Evolutionary conservation across 2,113 vertebrate species (phyloP), one percentile per base, ranked within the genome.

Genomic region (Anhinga rufa): DNA sequence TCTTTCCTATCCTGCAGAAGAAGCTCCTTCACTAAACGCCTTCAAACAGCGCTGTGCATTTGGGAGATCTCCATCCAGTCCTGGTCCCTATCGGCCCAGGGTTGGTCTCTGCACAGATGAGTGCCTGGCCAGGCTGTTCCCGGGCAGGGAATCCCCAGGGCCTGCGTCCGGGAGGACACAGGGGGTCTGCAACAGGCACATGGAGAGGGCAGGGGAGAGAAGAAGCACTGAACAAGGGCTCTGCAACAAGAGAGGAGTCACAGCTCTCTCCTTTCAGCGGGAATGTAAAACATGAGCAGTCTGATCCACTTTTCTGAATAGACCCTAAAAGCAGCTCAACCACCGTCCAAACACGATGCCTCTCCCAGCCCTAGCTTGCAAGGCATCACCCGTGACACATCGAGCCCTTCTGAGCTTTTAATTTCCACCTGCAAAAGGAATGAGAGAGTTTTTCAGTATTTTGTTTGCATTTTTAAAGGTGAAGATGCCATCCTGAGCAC

Each of bases 321-420:
- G 40, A 95, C 11, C 22, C 62, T 82, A 25, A 82, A 75, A 92
- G 18, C 72, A 49, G 12, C 62, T 79, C 66, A 90, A 0, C 31
- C 17, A 12, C 60, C 2, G 0, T 24, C n/a, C 44, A 40, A 52
- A 46, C 12, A 21, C 0, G 1, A 17, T 2, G 12, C 26, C 3
- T 2, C 69, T 79, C 29, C 38, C 51, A 89, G 29, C 10, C 38
- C 12, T 12, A 7, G 12, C 42, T 74, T 66, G 20, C n/a, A 10
- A 26, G 6, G 22, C 17, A 6, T 17, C 34, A 5, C 48, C 51
- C 40, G 54, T 8, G 16, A 42, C 40, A 19, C 22, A 2, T 25
- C 38, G 31, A 34, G 13, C 44, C 32, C 38, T n/a, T 34, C 49
- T 5, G 21, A 68, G 57, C 52, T 76, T 90, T 55, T 18, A 0